phyloP scores from a whole-genome alignment of 1,140 invertebrate species.

The Drosophila mauritiana region DNA sequence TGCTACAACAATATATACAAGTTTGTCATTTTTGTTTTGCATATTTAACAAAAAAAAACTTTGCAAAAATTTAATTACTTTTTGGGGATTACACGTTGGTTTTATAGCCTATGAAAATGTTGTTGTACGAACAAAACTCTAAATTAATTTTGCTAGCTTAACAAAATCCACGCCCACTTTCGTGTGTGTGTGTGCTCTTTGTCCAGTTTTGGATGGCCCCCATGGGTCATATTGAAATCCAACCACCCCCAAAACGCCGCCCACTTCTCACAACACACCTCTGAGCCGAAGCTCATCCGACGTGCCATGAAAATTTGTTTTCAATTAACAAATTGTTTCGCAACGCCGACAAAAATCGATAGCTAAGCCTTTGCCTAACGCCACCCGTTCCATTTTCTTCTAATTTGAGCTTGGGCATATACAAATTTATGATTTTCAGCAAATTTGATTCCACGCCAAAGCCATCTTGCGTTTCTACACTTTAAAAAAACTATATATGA shows the following conservation, averaged over 20 bases:
- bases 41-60: not conserved
- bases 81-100: conserved; percentile 8
- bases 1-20: not conserved
- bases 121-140: conserved; percentile 20
- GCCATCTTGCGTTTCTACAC: not conserved
- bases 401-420: not conserved
- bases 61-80: conserved; percentile 8
- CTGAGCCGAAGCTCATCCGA: conserved; percentile 17
- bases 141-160: conserved; percentile 43
- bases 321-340: conserved; percentile 77
- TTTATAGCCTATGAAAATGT: conserved; percentile 32
- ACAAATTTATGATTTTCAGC: not conserved
- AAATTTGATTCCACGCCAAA: not conserved
- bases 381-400: not conserved
- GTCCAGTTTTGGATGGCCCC: conserved; percentile 27
- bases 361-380: not conserved
- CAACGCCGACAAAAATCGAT: conserved; percentile 32
- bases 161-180: conserved; percentile 29
- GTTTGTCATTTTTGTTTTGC: not conserved
- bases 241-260: conserved; percentile 1
- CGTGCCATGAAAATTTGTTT: conserved; percentile 68
- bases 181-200: conserved; percentile 18
- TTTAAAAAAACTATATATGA: too few relatives aligned
- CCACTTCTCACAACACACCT: conserved; percentile 20
- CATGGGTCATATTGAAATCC: conserved; percentile 41